Evolutionary conservation across 2,888 invertebrate species (phyloP), one percentile per base, ranked within the genome.

Genomic region (Patella pellucida): DNA sequence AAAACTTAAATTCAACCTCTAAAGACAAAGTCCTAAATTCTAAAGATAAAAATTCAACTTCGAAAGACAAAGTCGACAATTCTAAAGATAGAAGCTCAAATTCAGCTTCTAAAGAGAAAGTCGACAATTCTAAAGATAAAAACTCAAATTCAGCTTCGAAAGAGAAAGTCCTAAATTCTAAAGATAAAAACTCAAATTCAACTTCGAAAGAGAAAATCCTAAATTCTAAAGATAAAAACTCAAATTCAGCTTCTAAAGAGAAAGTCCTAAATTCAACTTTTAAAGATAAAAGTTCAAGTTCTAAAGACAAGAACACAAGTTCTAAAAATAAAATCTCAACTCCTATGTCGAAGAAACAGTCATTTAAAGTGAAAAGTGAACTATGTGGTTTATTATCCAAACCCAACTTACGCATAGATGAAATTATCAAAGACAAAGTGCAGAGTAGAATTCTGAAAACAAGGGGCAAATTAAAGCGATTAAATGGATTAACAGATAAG

Each of bases 361-460:
- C 15, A 68, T 81, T 83, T n/a, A 78, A 79, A 71, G 76, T 82
- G 5, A 85, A 84, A 77, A 78, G 77, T 31, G 84, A 83, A 68
- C 68, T 84, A 12, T 78, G 68, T 69, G 78, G 78, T n/a, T 84
- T 80, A 76, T 77, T 83, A 15, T 79, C 77, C 69, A 83, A 77
- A 62, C 79, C 81, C 71, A 82, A 83, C 72, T 73, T 85, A 51
- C 76, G 82, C 31, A 83, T 85, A 5, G 78, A 81, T 70, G 81
- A 82, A 41, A 78, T 80, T 52, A 72, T 85, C 9, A 79, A 80
- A 71, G 79, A 84, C 16, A 84, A 82, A 70, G 81, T 86, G n/a
- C 83, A 85, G 68, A 78, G 76, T 69, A 80, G 81, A 52, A 73
- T 86, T 23, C 71, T 85, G 12, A 81, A 78, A 71, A 74, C 71